A percentile compares a stretch with the other conserved stretches of the same genome.
Evolutionary conservation across 2,888 invertebrate genomes (phyloP).

Genomic region (Tanypteryx hageni): DNA sequence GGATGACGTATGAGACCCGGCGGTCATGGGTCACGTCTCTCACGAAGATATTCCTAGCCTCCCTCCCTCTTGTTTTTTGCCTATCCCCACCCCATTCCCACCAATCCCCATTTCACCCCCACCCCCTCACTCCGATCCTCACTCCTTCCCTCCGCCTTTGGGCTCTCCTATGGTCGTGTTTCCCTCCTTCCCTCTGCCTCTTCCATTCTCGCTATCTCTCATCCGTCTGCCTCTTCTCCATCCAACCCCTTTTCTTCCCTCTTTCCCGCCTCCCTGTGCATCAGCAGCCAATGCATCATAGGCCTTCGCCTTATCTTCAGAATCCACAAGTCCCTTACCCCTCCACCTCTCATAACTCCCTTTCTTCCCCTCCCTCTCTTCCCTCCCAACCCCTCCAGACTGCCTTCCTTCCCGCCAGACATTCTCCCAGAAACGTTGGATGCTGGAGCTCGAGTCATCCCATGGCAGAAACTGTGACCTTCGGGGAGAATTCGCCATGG

Average conservation of each 20-base stretch:
- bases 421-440: slow-evolving; percentile 11
- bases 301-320: slow-evolving; percentile 17
- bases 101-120: not conserved
- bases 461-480: not conserved
- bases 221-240: not conserved
- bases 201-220: not conserved
- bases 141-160: not conserved
- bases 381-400: not conserved
- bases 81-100: not conserved
- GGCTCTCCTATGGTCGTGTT: not conserved
- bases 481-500: slow-evolving; percentile 1
- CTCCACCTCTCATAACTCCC: not conserved
- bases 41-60: slow-evolving; percentile 18
- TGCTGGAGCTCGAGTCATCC: not conserved
- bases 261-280: not conserved
- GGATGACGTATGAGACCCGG: slow-evolving; percentile 31
- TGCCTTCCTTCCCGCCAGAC: not conserved
- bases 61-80: not conserved
- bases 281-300: slow-evolving; percentile 32
- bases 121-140: not conserved
- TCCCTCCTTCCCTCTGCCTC: not conserved
- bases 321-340: slow-evolving; percentile 15
- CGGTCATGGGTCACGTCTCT: slow-evolving; percentile 29
- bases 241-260: not conserved
- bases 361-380: not conserved